phyloP scores from a whole-genome alignment of 1,140 invertebrate species.

The Neodiprion fabricii region DNA sequence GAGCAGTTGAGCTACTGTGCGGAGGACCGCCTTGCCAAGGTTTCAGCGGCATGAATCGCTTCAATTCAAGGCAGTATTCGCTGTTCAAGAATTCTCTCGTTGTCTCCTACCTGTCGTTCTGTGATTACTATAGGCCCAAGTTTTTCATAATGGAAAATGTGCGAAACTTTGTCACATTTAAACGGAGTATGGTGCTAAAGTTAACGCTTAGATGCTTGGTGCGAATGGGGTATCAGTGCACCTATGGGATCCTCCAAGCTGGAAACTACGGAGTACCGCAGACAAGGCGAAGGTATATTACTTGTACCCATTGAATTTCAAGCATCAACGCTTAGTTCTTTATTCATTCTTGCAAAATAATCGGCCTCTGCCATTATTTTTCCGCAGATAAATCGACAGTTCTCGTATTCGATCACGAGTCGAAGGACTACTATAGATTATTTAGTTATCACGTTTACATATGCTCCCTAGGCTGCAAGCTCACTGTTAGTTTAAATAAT shows the following conservation, averaged over 20 bases:
- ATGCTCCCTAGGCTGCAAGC: too few species aligned
- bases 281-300: slow-evolving; percentile 71
- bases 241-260: slow-evolving; percentile 86
- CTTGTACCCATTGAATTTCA: too few species aligned
- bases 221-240: slow-evolving; percentile 88
- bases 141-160: slow-evolving; percentile 91
- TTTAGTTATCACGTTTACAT: too few species aligned
- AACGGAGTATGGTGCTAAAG: slow-evolving; percentile 83
- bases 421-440: too few species aligned
- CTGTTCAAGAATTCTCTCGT: slow-evolving; percentile 89
- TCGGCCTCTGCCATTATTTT: too few species aligned
- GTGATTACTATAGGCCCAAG: slow-evolving; percentile 85
- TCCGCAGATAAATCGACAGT: too few species aligned
- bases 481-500: too few species aligned
- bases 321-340: too few species aligned
- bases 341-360: too few species aligned
- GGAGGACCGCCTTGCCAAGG: slow-evolving; percentile 93
- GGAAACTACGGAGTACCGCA: slow-evolving; percentile 88
- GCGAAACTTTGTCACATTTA: slow-evolving; percentile 83
- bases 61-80: slow-evolving; percentile 87
- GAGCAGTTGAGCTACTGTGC: slow-evolving; percentile 85
- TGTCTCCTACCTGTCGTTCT: slow-evolving; percentile 84
- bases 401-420: too few species aligned
- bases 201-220: slow-evolving; percentile 78
- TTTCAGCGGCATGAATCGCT: slow-evolving; percentile 90